A percentile compares a stretch with the other conserved stretches of the same genome.
These are phyloP conservation scores for Scaptomyza reducta DNA, from an alignment of 2,888 invertebrate genomes.

Conservation along the genomic window DNA sequence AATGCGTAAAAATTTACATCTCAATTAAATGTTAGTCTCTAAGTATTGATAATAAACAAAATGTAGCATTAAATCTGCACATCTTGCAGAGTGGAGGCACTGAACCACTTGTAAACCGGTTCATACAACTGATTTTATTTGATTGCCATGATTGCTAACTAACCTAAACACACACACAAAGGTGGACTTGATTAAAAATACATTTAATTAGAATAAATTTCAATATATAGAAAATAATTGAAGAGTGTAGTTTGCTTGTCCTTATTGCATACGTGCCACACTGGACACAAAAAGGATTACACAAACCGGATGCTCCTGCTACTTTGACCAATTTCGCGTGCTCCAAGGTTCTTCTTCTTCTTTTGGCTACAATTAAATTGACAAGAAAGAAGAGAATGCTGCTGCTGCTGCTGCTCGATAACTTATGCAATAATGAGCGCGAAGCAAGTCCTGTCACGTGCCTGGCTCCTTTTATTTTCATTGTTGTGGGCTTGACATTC, in stretches of 20 bases:
- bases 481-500: constrained; percentile 59
- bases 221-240: constrained; percentile 31
- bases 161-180: constrained; percentile 33
- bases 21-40: too few species aligned
- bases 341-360: constrained; percentile 11
- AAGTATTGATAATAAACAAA: too few species aligned
- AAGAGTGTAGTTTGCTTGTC: constrained; percentile 32
- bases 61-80: not conserved
- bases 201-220: constrained; percentile 36
- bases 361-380: constrained; percentile 47
- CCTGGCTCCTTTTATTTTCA: constrained; percentile 69
- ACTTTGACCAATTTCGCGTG: constrained; percentile 5
- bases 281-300: constrained; percentile 83
- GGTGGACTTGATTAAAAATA: constrained; percentile 16
- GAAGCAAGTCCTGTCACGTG: constrained; percentile 72
- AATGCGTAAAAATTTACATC: too few species aligned
- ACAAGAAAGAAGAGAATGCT: not conserved
- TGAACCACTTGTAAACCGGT: not conserved
- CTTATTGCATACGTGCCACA: constrained; percentile 82
- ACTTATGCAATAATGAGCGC: constrained; percentile 75
- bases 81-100: not conserved
- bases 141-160: not conserved
- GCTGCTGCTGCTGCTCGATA: constrained; percentile 29
- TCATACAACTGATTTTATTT: not conserved
- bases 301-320: constrained; percentile 13